Evolutionary conservation across 1,140 invertebrate species (phyloP).

Genomic region (Ips nitidus): DNA sequence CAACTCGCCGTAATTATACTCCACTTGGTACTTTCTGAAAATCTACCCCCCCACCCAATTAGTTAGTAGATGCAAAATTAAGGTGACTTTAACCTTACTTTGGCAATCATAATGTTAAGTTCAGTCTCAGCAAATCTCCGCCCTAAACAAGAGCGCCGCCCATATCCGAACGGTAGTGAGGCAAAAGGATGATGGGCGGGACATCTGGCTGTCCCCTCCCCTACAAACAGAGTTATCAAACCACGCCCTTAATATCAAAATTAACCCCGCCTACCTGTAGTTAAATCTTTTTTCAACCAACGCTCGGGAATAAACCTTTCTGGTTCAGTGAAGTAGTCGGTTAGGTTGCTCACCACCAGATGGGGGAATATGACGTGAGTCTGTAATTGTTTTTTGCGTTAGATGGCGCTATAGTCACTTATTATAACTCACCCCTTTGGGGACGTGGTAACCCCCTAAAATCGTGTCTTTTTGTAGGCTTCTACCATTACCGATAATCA

Average conservation of each 20-base stretch:
- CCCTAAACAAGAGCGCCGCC: slow-evolving; percentile 78
- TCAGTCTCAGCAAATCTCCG: slow-evolving; percentile 80
- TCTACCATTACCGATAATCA: slow-evolving; percentile 83
- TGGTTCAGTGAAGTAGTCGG: slow-evolving; percentile 69
- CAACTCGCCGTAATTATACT: slow-evolving; percentile 63
- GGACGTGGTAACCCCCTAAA: slow-evolving; percentile 80
- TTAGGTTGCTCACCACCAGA: slow-evolving; percentile 75
- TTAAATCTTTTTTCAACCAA: slow-evolving; percentile 61
- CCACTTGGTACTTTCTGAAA: slow-evolving; percentile 66
- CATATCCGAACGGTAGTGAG: slow-evolving; percentile 80
- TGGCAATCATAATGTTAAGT: slow-evolving; percentile 70
- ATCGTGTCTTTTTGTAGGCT: slow-evolving; percentile 76
- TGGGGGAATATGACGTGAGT: slow-evolving; percentile 80
- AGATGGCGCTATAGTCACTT: too few species aligned
- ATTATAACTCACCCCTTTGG: slow-evolving; percentile 74
- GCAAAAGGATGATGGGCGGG: slow-evolving; percentile 65
- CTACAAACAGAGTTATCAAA: too few species aligned
- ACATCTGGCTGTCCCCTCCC: slow-evolving; percentile 27
- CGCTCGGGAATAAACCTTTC: slow-evolving; percentile 73
- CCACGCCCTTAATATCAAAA: too few species aligned
- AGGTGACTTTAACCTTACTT: slow-evolving; percentile 48
- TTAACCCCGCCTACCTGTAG: not conserved
- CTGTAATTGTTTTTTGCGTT: slow-evolving; percentile 53
- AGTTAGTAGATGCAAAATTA: slow-evolving; percentile 18
- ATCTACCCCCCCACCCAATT: slow-evolving; percentile 52